Base-by-base conservation (phyloP, 2,797 vertebrate genomes). In the Helicolenus hilgendorfi region DNA sequence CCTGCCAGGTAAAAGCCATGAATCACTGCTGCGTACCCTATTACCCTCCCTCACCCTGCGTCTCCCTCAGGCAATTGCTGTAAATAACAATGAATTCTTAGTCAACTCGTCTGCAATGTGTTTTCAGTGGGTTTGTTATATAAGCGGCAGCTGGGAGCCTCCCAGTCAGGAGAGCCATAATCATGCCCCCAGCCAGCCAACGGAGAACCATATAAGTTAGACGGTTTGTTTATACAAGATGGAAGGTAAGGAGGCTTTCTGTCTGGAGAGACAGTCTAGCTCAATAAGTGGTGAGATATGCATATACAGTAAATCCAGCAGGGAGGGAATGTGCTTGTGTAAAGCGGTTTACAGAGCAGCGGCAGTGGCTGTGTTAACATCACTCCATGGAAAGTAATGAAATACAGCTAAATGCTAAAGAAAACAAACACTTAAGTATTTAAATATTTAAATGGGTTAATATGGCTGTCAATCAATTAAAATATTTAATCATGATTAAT, bases 71-170 rank as follows among this genome's bases (percentile, higher is more conserved):
- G 89, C 87, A 77, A 81, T 75, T 63, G 69, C 83, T 91, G 92
- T 92, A 96, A 93, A 96, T 93, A 94, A 95, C 70, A 88, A 87
- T 87, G 88, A 85, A 89, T 94, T 94, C 83, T 93, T 92, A 67
- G 90, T 91, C 91, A 91, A 90, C 84, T 92, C 49, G 38, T 92
- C 86, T 83, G 85, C 77, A 92, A 84, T 89, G 84, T 70, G 83
- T 94, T 93, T 85, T 90, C 87, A 90, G 71, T 84, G 68, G 11
- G 79, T 83, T 86, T 77, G 89, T 94, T 93, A 90, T 83, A 73
- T 90, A 95, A 95, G 92, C 35, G 41, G 84, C 86, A 79, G 84
- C 90, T 90, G 90, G 90, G 92, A 92, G 89, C 85, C 86, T 87
- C 83, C 93, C 72, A 79, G 86, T 77, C 74, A 72, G 87, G 45